These are phyloP conservation scores for Uropsilus gracilis DNA, from an alignment of 2,113 vertebrate genomes.

Conservation along the genomic window DNA sequence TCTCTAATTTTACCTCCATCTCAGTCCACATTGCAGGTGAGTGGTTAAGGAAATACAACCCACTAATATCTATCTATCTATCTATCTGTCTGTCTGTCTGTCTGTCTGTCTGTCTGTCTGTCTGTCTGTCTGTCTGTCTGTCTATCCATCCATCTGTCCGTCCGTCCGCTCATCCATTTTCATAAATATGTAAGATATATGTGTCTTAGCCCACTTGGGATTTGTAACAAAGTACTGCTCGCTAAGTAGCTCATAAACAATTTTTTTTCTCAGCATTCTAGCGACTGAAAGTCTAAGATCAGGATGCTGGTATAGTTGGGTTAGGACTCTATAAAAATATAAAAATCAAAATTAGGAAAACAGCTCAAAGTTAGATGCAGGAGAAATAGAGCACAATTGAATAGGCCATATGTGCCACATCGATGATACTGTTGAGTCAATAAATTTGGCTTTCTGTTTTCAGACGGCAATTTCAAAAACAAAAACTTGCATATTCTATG, in stretches of 20 bases:
- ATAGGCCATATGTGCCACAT: background rate
- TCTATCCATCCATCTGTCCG: too few species aligned
- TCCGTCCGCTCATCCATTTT: too few species aligned
- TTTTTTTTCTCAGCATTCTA: too few species aligned
- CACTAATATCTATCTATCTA: background rate
- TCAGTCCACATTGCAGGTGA: background rate
- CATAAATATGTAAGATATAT: too few species aligned
- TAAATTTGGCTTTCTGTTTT: background rate
- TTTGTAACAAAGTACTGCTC: too few species aligned
- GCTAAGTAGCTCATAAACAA: too few species aligned
- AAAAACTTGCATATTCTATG: background rate
- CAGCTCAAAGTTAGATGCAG: background rate
- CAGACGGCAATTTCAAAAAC: background rate
- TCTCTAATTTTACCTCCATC: background rate
- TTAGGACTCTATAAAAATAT: background rate
- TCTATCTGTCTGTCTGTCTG: too few species aligned
- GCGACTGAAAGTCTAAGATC: too few species aligned
- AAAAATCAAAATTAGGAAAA: constrained; percentile 58
- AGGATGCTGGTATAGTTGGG: too few species aligned
- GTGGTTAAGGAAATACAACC: background rate
- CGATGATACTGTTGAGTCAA: background rate
- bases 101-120: too few species aligned
- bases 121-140: too few species aligned
- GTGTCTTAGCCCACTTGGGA: too few species aligned
- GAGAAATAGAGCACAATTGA: background rate